Percentiles rank a stretch among this genome's conserved stretches.
These are phyloP conservation scores for Synergus itoensis DNA, from an alignment of 2,888 invertebrate species.

Conservation along the genomic window DNA sequence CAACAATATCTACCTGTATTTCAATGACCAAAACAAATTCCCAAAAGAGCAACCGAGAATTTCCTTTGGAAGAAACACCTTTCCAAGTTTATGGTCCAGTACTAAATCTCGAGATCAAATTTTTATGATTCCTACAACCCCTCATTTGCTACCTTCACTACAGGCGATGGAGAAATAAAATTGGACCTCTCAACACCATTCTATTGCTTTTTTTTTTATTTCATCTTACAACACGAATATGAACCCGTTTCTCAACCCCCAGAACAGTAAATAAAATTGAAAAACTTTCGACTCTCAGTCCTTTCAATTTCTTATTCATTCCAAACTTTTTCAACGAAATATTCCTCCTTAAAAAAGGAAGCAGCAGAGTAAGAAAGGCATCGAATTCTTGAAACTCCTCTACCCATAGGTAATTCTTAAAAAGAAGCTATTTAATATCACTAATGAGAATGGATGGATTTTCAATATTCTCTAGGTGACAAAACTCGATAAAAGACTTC, in stretches of 20 bases:
- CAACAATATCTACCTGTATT: background rate
- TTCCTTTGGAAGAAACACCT: background rate
- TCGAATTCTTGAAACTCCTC: background rate
- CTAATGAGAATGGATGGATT: slow-evolving; percentile 26
- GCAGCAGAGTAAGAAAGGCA: background rate
- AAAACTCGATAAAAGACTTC: slow-evolving; percentile 23
- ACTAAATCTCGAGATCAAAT: background rate
- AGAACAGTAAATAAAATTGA: slow-evolving; percentile 28
- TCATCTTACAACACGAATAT: slow-evolving; percentile 24
- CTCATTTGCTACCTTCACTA: background rate
- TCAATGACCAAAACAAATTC: background rate
- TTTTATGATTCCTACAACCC: background rate
- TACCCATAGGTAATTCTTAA: background rate
- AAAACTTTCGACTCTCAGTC: slow-evolving; percentile 25
- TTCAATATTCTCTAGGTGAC: slow-evolving; percentile 25
- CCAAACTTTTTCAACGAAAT: slow-evolving; percentile 24
- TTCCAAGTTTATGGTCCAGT: background rate
- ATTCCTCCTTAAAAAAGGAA: slow-evolving; percentile 16
- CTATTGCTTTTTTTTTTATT: slow-evolving; percentile 8
- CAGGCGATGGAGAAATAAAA: slow-evolving; percentile 4
- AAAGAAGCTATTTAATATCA: slow-evolving; percentile 1
- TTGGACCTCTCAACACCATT: background rate
- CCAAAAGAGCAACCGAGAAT: background rate
- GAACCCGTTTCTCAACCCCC: slow-evolving; percentile 3
- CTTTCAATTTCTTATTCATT: slow-evolving; percentile 33